phyloP scores from a whole-genome alignment of 2,888 invertebrate genomes.

The Serripes groenlandicus region DNA sequence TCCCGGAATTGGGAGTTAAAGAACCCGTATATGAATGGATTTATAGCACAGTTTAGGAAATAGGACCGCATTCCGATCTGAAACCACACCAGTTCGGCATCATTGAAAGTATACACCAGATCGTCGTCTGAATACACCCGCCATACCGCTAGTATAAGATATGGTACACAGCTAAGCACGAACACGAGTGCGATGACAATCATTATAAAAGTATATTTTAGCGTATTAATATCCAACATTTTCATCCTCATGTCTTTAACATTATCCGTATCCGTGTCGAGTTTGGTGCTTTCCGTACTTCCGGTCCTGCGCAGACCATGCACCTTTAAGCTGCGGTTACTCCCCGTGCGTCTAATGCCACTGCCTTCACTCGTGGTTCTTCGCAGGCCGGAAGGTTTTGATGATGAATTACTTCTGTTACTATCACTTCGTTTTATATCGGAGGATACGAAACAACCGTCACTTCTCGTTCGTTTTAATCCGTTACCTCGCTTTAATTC shows the following conservation, averaged over 20 bases:
- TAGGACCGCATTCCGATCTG: conserved; percentile 71
- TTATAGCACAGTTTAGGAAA: conserved; percentile 69
- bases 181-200: conserved; percentile 71
- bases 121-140: conserved; percentile 61
- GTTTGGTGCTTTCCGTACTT: conserved; percentile 59
- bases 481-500: not conserved
- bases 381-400: conserved; percentile 23
- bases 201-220: conserved; percentile 71
- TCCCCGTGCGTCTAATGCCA: conserved; percentile 38
- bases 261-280: conserved; percentile 62
- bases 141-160: conserved; percentile 66
- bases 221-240: conserved; percentile 65
- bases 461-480: conserved; percentile 54
- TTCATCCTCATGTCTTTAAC: conserved; percentile 65
- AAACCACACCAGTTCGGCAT: conserved; percentile 62
- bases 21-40: conserved; percentile 75
- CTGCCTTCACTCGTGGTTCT: conserved; percentile 56
- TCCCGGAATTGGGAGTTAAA: conserved; percentile 71
- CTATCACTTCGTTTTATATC: conserved; percentile 32
- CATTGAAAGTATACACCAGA: conserved; percentile 62
- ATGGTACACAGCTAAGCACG: conserved; percentile 70
- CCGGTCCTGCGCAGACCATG: conserved; percentile 57
- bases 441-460: conserved; percentile 37
- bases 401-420: conserved; percentile 22
- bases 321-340: conserved; percentile 28